Evolutionary conservation across 1,140 invertebrate species (phyloP), one percentile per base, ranked within the genome.

Genomic region (Sarcophaga bullata): DNA sequence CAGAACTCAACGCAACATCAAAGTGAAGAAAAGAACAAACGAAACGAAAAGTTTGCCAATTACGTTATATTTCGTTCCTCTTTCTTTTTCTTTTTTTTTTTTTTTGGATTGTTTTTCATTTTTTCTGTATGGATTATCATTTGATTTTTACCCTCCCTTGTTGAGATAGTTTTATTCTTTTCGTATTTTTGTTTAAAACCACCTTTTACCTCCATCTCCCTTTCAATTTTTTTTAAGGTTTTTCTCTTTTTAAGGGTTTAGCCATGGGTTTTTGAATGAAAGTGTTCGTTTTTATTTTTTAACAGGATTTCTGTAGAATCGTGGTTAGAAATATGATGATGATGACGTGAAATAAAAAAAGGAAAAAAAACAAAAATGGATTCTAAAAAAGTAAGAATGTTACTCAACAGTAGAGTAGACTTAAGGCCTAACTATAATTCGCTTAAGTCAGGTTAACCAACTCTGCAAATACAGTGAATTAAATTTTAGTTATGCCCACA

Each of bases 1-100:
- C 62, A 68, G 25, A 68, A n/a, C n/a, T 58, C 62, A 19, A 68
- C 19, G 19, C 17, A 68, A 58, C 15, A 58, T n/a, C 15, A 58
- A 58, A 58, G 6, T 15, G 11, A 13, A 58, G n/a, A 58, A n/a
- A 58, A 58, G 54, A 58, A 58, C 54, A 58, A 58, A 68, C 17
- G 62, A 68, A 68, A 68, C 62, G 62, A 68, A 68, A 68, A 68
- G 62, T 68, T 68, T 68, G 62, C 62, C 62, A 68, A 68, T 68
- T 68, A 68, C 19, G n/a, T 19, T 68, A 7, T 37, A 37, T 37
- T 37, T 37, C 25, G 25, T 37, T 1, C 25, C 4, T 1, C 25
- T 37, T 37, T 37, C n/a, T n/a, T n/a, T n/a, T n/a, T n/a, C n/a
- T n/a, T 37, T 37, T 37, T 37, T 37, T 4, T 37, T 1, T 1